Base-by-base conservation (phyloP, 2,797 vertebrate genomes). In the Thaleichthys pacificus region DNA sequence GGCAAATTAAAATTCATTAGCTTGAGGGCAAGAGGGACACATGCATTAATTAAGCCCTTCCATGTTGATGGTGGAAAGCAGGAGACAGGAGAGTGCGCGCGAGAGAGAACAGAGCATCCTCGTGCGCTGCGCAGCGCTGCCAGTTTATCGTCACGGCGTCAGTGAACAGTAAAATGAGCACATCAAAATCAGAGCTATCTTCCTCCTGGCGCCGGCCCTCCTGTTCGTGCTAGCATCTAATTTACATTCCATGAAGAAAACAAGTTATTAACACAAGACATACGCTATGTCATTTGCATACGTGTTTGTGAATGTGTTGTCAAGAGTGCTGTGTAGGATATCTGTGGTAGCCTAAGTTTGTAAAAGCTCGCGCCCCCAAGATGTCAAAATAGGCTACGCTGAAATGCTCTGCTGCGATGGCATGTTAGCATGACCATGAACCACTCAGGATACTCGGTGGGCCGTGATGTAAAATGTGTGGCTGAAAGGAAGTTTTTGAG, bases 111-210 rank as follows among this genome's bases (percentile, higher is more conserved):
- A 79, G 85, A 88, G 86, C 89, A 86, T 88, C 88, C 70, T 79
- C 88, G 38, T 64, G 61, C 71, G 67, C 69, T 71, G 65, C 69
- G 66, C 49, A 63, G 70, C 84, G 87, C 88, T 85, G 84, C 82
- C 86, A 83, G 85, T 84, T 82, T 81, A 82, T 86, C 88, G 89
- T 91, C 89, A 91, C 89, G 77, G 88, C 83, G 85, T 79, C 87
- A 88, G 82, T 79, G 78, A 89, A 84, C 85, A 85, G 86, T 80
- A 82, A 84, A 81, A 80, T 72, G 78, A 87, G 86, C 54, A 77
- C 58, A 80, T 70, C 76, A 82, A 60, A 78, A 82, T 70, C 69
- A 35, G 15, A 78, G 77, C 77, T 72, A 72, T 62, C 74, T 86
- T 87, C 84, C 89, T 84, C 14, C 83, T 66, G 72, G 80, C 74